Evolutionary conservation across 2,113 vertebrate species (phyloP).

Genomic region (Psittacus erithacus): DNA sequence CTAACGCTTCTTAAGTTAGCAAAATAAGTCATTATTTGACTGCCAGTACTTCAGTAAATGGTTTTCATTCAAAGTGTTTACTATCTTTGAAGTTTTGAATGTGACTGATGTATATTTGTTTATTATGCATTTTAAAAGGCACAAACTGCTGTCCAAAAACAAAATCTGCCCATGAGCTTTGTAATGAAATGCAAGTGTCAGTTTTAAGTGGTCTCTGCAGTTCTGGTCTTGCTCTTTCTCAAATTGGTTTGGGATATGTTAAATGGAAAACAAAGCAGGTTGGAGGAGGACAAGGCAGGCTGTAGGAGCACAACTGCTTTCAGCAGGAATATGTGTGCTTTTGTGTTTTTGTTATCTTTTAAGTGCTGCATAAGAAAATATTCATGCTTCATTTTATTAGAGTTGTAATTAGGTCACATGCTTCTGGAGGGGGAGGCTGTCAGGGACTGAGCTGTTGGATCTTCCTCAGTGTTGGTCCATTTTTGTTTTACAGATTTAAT

Average conservation of each 20-base stretch:
- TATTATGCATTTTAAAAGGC: not conserved
- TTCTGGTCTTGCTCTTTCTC: not conserved
- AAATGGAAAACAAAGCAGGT: not conserved
- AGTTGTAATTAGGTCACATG: not conserved
- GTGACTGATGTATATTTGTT: not conserved
- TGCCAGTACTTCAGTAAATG: not conserved
- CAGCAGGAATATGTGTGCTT: not conserved
- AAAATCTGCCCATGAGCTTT: not conserved
- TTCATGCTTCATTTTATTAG: conserved; percentile 2
- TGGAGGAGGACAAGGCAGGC: not conserved
- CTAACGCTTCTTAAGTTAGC: not conserved
- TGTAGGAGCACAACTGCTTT: not conserved
- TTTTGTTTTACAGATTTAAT: conserved; percentile 43
- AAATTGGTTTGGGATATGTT: not conserved
- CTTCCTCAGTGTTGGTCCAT: conserved; percentile 6
- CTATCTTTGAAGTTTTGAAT: not conserved
- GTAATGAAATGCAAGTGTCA: not conserved
- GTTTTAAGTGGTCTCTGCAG: not conserved
- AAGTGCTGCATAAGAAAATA: not conserved
- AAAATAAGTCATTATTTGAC: not conserved
- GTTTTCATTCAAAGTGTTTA: not conserved
- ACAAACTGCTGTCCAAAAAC: not conserved
- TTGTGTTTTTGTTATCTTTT: rapidly evolving
- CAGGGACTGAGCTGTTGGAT: conserved; percentile 14
- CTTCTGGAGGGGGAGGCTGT: not conserved